Base-by-base conservation (phyloP, 53 echinoderm and acorn worm species). In the Patiria pectinifera region DNA sequence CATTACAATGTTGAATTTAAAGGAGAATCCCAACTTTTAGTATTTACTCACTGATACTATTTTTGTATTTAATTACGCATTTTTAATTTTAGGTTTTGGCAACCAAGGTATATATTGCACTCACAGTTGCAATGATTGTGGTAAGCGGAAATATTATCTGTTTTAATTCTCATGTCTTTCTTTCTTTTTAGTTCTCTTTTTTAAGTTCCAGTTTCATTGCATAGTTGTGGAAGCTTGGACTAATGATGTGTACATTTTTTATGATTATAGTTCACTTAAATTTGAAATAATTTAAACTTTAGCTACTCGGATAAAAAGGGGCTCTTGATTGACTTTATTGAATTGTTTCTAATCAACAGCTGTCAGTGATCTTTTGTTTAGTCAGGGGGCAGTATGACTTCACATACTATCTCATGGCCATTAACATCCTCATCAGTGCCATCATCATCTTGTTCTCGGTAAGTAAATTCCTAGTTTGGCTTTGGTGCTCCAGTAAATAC, bases 371-470 rank as follows among this genome's bases (percentile, higher is more conserved):
- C 48, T 95, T 96, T 82, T 96, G 96, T 71, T 74, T 97, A 5
- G 79, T 93, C 60, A 71, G 80, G 47, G 97, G 96, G 49, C 60
- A 85, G 16, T 0, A 26, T 18, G 94, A 97, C 63, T 92, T 91
- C 24, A 94, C 95, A 0, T 95, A 92, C 78, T 95, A 92, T 91
- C 85, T 97, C 19, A 91, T 97, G 60, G 87, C 94, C 24, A 80
- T 97, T 45, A 97, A 97, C 62, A 75, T 97, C 14, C 58, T 95
- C 69, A 96, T 97, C 78, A 97, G 97, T 85, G 93, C 92, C 62
- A 81, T 94, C 16, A 88, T 97, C 13, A 89, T 94, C 49, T 84
- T 85, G 59, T 95, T 94, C 62, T 83, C 95, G 86, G 97, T 97
- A 77, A 93, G 94, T 92, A 11, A 14, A 66, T 3, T 7, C 53